Evolutionary conservation across 2,113 vertebrate species (phyloP), one percentile per base, ranked within the genome.

Genomic region (Nematolebias whitei): DNA sequence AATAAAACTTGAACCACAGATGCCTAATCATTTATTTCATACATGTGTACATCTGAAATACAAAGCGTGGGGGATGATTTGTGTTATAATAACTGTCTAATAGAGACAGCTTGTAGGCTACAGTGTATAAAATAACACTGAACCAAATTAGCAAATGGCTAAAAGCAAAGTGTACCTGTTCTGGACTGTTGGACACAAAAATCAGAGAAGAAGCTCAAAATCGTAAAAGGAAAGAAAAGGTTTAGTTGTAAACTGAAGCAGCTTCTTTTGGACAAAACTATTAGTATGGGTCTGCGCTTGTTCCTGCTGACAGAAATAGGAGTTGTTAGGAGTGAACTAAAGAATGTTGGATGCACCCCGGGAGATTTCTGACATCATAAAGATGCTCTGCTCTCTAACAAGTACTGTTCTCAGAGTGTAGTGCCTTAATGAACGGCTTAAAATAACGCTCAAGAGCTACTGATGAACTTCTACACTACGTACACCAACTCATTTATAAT

Each of bases 381-480:
- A 60, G 29, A 57, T 32, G 22, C 19, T 18, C 19, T 3, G 6
- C 43, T 6, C 5, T 23, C 26, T 43, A 23, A 29, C 16, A 41
- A 57, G 13, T 38, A 26, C 18, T 56, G 49, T 9, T 50, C 39
- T 38, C 15, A 0, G 23, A 65, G 41, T 35, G n/a, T 5, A 20
- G n/a, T 12, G 12, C 35, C 39, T 66, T 41, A 45, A 43, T 43
- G 55, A 38, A 39, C 2, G 43, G 8, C 47, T 23, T 1, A 32
- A 23, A 14, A 8, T 40, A 47, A 14, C 3, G 0, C 56, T 60
- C 13, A 20, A 66, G 47, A 39, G 45, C 35, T 55, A 57, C 24
- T 74, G 53, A 69, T 60, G 45, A 78, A 63, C 20, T 51, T 10
- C 2, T 56, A 41, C 1, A 55, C 40, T 29, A 20, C 54, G 63